Conservation (phyloP, 2,888 invertebrate genomes). For the Suillia variegata region DNA sequence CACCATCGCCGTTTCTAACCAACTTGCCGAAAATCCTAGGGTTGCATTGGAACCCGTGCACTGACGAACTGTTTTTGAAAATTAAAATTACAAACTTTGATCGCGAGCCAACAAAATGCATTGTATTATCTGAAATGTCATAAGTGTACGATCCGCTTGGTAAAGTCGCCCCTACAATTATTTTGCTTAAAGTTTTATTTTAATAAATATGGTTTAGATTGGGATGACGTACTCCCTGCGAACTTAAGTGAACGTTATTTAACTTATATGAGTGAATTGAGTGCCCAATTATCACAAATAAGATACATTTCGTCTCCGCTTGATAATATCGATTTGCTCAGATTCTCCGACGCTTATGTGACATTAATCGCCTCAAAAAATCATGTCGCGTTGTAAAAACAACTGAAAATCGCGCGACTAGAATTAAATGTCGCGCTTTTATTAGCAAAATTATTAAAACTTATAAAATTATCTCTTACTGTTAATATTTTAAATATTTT, state of each 20-base stretch:
- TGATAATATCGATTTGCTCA: conserved; percentile 10
- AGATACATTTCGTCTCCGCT: conserved; percentile 3
- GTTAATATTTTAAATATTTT: conserved; percentile 6
- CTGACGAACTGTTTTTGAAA: conserved; percentile 18
- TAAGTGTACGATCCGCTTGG: conserved; percentile 27
- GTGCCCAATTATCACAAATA: conserved; percentile 9
- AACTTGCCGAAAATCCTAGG: conserved; percentile 26
- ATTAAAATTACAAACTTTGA: conserved; percentile 18
- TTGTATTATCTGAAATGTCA: conserved; percentile 21
- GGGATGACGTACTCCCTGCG: conserved; percentile 26
- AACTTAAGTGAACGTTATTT: conserved; percentile 5
- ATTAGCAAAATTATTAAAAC: conserved; percentile 17
- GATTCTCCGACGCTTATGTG: conserved; percentile 18
- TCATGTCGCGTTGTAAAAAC: conserved; percentile 15
- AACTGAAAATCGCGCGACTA: conserved; percentile 20
- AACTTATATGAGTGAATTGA: conserved; percentile 4
- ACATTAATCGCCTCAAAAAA: conserved; percentile 16
- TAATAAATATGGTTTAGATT: conserved; percentile 26
- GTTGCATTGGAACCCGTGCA: conserved; percentile 23
- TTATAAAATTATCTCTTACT: conserved; percentile 17
- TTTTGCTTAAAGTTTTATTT: conserved; percentile 26
- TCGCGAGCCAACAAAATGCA: conserved; percentile 18
- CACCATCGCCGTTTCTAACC: not conserved
- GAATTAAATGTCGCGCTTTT: conserved; percentile 25
- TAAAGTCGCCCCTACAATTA: conserved; percentile 22